Evolutionary conservation across 2,797 vertebrate genomes (phyloP), one percentile per base, ranked within the genome.

Genomic region (Sebastes paucispinis): DNA sequence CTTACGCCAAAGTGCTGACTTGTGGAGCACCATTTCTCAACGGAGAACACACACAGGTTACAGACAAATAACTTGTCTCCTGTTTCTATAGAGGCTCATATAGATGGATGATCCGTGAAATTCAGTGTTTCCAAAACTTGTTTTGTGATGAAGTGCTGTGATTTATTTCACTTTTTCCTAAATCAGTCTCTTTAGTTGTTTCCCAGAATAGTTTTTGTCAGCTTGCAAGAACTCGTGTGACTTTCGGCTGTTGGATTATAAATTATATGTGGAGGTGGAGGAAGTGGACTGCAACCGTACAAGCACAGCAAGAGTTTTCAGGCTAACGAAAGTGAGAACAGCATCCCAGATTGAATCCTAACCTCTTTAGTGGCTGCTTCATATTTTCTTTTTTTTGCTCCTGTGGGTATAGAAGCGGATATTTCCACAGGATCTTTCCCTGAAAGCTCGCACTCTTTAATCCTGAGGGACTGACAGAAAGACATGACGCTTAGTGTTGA

Each of bases 1-100:
- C 66, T 91, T 90, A 71, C 10, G 18, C 24, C n/a, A 8, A 77
- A 81, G 32, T 73, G 89, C 82, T 80, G 87, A 79, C 70, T 82
- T 9, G 31, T 50, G 14, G 32, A 69, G 65, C 3, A 1, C 24
- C 3, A 8, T 18, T 27, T 77, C 62, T 18, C 59, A 27, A 11
- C 1, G 11, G 12, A 68, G 39, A 77, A 79, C 69, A 67, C 59
- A 54, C 68, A 68, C 52, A 27, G 59, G 50, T 34, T 65, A 16
- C 47, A 5, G 39, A 59, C 27, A 27, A 59, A 59, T 59, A 18
- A 29, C 25, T 20, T 47, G 3, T 47, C 43, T 47, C 7, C 43
- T 12, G 25, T 59, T 59, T 29, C 8, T 52, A n/a, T 52, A 59
- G 25, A 18, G 57, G 57, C 10, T 59, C 50, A 52, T 52, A n/a